Percentiles rank a stretch among this genome's conserved stretches.
Evolutionary conservation across 2,797 vertebrate genomes (phyloP).

Genomic region (Myiotriccus ornatus): DNA sequence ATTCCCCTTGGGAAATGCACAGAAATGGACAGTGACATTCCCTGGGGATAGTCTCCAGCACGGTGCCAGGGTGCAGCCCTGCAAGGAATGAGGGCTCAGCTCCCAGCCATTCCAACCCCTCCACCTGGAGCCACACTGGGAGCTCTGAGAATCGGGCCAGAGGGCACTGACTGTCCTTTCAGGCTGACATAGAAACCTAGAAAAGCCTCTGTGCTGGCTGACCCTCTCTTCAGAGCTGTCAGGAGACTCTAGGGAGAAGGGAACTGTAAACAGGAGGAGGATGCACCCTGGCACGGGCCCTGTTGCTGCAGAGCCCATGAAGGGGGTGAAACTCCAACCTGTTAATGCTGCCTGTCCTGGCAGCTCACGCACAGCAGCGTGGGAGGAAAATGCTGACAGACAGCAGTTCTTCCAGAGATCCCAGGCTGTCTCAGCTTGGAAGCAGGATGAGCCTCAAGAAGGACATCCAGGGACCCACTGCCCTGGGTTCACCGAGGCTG

Average conservation of each 20-base stretch:
- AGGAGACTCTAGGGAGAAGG: not conserved
- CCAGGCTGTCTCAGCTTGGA: not conserved
- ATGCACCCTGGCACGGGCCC: fast-evolving
- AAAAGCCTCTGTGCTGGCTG: not conserved
- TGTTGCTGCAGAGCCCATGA: not conserved
- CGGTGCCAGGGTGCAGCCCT: not conserved
- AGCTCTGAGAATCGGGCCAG: fast-evolving
- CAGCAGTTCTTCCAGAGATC: not conserved
- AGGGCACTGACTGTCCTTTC: not conserved
- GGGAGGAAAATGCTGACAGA: not conserved
- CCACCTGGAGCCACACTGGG: not conserved
- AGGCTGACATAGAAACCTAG: not conserved
- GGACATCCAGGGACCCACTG: not conserved
- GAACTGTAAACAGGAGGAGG: not conserved
- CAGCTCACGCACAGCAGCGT: fast-evolving
- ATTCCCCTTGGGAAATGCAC: not conserved
- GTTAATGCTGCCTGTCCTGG: fast-evolving
- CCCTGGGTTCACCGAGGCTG: not conserved
- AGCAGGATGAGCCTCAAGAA: not conserved
- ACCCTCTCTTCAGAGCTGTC: not conserved
- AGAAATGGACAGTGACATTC: not conserved
- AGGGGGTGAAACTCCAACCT: not conserved
- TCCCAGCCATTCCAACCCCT: not conserved
- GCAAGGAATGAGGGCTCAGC: not conserved
- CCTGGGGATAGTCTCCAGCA: not conserved